Evolutionary conservation across 2,888 invertebrate genomes (phyloP).

Genomic region (Caenorhabditis auriculariae): DNA sequence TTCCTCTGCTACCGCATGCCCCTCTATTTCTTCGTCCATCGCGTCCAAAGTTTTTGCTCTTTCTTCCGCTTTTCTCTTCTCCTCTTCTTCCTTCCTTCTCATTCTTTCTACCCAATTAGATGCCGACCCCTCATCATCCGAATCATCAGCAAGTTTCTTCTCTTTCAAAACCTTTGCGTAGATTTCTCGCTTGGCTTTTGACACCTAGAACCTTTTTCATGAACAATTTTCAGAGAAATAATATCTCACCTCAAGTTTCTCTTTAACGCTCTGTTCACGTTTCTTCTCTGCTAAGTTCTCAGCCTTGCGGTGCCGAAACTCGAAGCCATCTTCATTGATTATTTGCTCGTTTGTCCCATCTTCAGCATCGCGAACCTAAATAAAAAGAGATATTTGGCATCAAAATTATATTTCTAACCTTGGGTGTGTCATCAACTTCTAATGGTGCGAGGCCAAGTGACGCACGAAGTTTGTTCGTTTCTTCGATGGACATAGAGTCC

Average conservation of each 20-base stretch:
- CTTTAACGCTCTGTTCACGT: slow-evolving; percentile 79
- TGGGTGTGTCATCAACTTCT: slow-evolving; percentile 68
- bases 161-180: slow-evolving; percentile 68
- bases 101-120: slow-evolving; percentile 80
- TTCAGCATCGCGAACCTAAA: slow-evolving; percentile 45
- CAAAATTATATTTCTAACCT: too few species aligned
- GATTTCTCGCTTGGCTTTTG: slow-evolving; percentile 78
- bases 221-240: background rate
- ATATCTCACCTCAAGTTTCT: slow-evolving; percentile 72
- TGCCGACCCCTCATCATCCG: slow-evolving; percentile 37
- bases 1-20: slow-evolving; percentile 80
- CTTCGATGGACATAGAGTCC: slow-evolving; percentile 60
- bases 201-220: slow-evolving; percentile 66
- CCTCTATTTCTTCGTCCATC: slow-evolving; percentile 90
- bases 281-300: slow-evolving; percentile 71
- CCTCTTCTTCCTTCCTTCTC: slow-evolving; percentile 76
- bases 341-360: slow-evolving; percentile 60
- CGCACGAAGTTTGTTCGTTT: slow-evolving; percentile 75
- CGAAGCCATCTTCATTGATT: slow-evolving; percentile 67
- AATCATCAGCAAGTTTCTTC: slow-evolving; percentile 52
- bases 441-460: slow-evolving; percentile 91
- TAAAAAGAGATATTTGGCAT: background rate
- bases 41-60: slow-evolving; percentile 87
- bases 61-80: slow-evolving; percentile 82
- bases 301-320: slow-evolving; percentile 68